A percentile compares a stretch with the other conserved stretches of the same genome.
phyloP scores from a whole-genome alignment of 1,140 invertebrate species.

The Tetramorium parvispinum region DNA sequence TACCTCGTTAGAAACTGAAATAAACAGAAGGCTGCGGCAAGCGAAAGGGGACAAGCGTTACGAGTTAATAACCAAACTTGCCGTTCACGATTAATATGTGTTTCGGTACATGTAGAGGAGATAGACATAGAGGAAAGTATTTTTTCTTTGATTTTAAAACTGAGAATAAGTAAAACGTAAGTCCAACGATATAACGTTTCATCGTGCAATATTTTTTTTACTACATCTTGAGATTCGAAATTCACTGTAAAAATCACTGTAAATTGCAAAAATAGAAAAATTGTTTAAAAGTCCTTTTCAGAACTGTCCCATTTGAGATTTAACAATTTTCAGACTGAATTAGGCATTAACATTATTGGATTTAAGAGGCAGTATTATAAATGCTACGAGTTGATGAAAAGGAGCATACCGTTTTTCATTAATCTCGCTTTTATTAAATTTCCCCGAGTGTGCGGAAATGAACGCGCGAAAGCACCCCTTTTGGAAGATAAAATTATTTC shows the following conservation, averaged over 20 bases:
- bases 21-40: conserved; percentile 32
- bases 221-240: neutral
- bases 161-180: neutral
- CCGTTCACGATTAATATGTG: conserved; percentile 27
- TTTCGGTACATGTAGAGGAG: neutral
- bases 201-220: neutral
- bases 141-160: neutral
- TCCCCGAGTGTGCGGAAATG: conserved; percentile 36
- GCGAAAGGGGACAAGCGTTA: neutral
- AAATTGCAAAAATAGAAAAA: neutral
- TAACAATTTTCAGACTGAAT: conserved; percentile 22
- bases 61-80: conserved; percentile 32
- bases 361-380: conserved; percentile 23
- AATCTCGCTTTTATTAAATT: conserved; percentile 57
- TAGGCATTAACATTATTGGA: conserved; percentile 20
- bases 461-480: conserved; percentile 1
- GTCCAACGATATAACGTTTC: neutral
- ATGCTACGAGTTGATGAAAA: conserved; percentile 48
- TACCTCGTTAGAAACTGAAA: conserved; percentile 36
- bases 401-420: conserved; percentile 46
- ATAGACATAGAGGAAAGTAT: neutral
- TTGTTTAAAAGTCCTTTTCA: neutral
- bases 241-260: neutral
- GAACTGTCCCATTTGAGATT: neutral
- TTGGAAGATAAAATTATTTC: conserved; percentile 54